Evolutionary conservation across 2,797 vertebrate genomes (phyloP).

Genomic region (Schizopygopsis malacanthus): DNA sequence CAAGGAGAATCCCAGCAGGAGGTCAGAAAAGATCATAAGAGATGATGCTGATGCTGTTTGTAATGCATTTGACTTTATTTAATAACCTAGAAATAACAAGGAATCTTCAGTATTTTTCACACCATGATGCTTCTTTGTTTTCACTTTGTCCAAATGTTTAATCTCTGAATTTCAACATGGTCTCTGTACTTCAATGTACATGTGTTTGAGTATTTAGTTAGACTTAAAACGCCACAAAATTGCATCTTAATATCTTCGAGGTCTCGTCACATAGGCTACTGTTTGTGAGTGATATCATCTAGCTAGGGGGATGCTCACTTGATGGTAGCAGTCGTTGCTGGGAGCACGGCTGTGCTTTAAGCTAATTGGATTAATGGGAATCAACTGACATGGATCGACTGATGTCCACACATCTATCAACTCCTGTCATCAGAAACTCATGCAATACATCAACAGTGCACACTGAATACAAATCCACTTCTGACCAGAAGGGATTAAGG

Average conservation of each 20-base stretch:
- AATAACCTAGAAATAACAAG: background rate
- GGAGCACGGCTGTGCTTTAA: conserved; percentile 5
- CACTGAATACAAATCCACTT: background rate
- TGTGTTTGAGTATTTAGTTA: background rate
- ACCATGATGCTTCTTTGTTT: background rate
- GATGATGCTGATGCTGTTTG: background rate
- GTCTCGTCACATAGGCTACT: background rate
- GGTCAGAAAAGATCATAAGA: background rate
- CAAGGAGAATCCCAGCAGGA: conserved; percentile 5
- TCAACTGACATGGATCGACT: conserved; percentile 46
- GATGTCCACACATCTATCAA: conserved; percentile 29
- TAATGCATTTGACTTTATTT: background rate
- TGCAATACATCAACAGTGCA: background rate
- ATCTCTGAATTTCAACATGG: background rate
- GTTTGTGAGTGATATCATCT: conserved; percentile 2
- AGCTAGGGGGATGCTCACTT: conserved; percentile 4
- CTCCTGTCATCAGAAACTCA: background rate
- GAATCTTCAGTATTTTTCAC: background rate
- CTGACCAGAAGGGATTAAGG: conserved; percentile 21
- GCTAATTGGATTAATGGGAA: conserved; percentile 48
- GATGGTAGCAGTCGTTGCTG: conserved; percentile 26
- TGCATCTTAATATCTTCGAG: background rate
- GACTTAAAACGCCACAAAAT: background rate
- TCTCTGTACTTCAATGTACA: background rate
- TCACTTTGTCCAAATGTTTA: background rate